Conservation (phyloP, 2,888 invertebrate species). For the Tachina lurida region DNA sequence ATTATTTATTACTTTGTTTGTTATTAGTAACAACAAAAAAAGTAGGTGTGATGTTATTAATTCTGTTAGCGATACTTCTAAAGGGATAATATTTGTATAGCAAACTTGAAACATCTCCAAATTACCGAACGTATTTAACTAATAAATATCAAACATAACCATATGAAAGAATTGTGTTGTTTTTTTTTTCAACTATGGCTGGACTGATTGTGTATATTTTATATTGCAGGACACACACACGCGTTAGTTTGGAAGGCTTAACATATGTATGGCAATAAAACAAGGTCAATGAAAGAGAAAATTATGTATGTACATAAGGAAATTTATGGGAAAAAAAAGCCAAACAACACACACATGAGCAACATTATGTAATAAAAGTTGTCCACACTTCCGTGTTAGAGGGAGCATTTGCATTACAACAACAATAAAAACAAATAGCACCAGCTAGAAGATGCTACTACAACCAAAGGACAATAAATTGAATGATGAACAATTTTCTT, state of each 20-base stretch:
- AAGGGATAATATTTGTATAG: slow-evolving; percentile 45
- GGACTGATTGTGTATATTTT: background rate
- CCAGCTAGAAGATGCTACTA: background rate
- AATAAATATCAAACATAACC: background rate
- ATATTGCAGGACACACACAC: background rate
- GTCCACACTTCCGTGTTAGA: background rate
- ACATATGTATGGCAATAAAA: slow-evolving; percentile 46
- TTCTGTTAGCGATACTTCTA: slow-evolving; percentile 40
- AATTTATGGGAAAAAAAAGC: slow-evolving; percentile 15
- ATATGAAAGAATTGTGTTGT: background rate
- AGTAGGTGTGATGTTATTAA: slow-evolving; percentile 54
- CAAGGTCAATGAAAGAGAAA: slow-evolving; percentile 35
- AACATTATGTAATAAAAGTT: slow-evolving; percentile 9
- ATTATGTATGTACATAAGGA: background rate
- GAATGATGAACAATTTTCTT: slow-evolving; percentile 2
- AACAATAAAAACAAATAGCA: background rate
- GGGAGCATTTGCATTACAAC: background rate
- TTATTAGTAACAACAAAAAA: slow-evolving; percentile 28
- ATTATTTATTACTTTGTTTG: slow-evolving; percentile 49
- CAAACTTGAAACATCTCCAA: slow-evolving; percentile 6
- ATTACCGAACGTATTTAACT: slow-evolving; percentile 1
- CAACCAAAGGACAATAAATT: slow-evolving; percentile 31
- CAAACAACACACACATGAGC: slow-evolving; percentile 32
- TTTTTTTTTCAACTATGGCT: background rate
- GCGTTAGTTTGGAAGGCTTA: slow-evolving; percentile 33